Evolutionary conservation across 2,113 vertebrate genomes (phyloP), one percentile per base, ranked within the genome.

Genomic region (Podocnemis expansa): DNA sequence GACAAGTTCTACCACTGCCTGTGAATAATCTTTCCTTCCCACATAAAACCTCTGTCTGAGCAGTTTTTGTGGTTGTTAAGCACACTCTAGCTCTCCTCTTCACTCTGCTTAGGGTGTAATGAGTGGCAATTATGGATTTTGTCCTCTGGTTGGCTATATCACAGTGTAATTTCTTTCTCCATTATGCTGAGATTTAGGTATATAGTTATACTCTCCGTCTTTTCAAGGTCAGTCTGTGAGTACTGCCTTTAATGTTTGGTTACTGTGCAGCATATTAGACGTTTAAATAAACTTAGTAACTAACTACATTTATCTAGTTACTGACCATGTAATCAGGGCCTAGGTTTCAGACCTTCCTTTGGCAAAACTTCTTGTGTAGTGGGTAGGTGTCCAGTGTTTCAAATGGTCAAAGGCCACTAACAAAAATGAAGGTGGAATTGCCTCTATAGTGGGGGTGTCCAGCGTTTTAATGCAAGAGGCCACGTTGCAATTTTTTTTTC

Each of bases 1-100:
- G 86, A 6, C 51, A 17, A 43, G 2, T 43, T 87, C 82, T 51
- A 4, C 13, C 80, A 2, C 54, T 52, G 0, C 82, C 14, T 31
- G 4, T 51, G 56, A 27, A 12, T 31, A 60, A 51, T 3, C 63
- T 54, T n/a, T 73, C 45, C 22, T 84, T 45, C 67, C 45, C 41
- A 31, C 41, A 47, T 3, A 14, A 58, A 0, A 1, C 0, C 0
- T 0, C 24, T 54, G 49, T 16, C 21, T 34, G 6, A 76, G 51
- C 60, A 84, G 52, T 38, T 24, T 88, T 41, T 27, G 25, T 76
- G 41, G 49, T 70, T 67, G 60, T 43, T 3, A 1, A 51, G 79
- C n/a, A 1, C 16, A 67, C 49, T 34, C 14, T 27, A 2, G 67
- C 54, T 25, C 41, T 55, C 9, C 84, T 88, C 1, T 9, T 45